Percentiles rank a stretch among this genome's conserved stretches.
phyloP scores from a whole-genome alignment of 2,797 vertebrate genomes.

The Psittacula echo region DNA sequence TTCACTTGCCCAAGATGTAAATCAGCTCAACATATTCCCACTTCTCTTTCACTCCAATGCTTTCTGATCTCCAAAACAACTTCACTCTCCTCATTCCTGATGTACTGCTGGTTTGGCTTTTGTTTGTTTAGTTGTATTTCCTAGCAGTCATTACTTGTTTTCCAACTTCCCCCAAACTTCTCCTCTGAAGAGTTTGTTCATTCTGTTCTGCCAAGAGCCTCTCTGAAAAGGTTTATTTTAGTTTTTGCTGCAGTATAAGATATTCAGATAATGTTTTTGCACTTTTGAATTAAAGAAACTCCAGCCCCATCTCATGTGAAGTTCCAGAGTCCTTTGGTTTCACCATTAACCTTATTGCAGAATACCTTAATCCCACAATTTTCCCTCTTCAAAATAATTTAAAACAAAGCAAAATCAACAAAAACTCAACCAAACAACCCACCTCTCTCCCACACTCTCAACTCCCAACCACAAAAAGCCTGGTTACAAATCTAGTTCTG shows the following conservation, averaged over 20 bases:
- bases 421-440: neutral
- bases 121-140: neutral
- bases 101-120: neutral
- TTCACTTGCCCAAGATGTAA: neutral
- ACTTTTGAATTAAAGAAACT: neutral
- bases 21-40: neutral
- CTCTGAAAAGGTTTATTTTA: neutral
- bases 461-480: neutral
- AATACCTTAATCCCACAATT: neutral
- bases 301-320: neutral
- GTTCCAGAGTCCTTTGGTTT: neutral
- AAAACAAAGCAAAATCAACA: neutral
- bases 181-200: neutral
- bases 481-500: neutral
- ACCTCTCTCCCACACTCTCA: accelerated
- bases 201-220: neutral
- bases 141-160: neutral
- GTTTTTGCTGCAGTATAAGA: neutral
- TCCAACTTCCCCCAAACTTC: neutral
- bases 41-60: neutral
- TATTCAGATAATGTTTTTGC: neutral
- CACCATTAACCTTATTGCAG: neutral
- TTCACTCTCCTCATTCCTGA: neutral
- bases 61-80: neutral
- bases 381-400: neutral